Conservation (phyloP, 1,140 invertebrate species). For the Nomia melanderi region DNA sequence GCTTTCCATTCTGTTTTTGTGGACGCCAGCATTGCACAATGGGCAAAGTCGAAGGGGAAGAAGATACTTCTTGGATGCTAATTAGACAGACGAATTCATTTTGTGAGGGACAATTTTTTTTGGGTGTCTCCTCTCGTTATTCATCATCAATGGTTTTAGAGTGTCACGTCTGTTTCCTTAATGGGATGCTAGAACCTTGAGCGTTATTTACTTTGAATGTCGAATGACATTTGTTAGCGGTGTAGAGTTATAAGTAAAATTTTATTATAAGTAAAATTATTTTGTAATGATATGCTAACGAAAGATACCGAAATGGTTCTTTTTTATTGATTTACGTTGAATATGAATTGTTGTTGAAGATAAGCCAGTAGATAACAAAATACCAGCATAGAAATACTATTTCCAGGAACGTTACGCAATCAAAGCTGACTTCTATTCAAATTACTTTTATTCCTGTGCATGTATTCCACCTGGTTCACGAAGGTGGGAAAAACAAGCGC, state of each 20-base stretch:
- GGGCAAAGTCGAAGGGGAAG: not conserved
- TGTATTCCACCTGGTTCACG: not conserved
- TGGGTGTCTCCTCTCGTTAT: not conserved
- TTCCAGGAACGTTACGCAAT: slow-evolving; percentile 5
- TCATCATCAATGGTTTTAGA: not conserved
- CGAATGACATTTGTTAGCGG: too few relatives aligned
- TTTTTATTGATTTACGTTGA: not conserved
- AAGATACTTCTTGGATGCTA: not conserved
- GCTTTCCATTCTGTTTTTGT: too few relatives aligned
- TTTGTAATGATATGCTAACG: not conserved
- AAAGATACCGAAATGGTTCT: not conserved
- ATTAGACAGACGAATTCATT: slow-evolving; percentile 9
- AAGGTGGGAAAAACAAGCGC: not conserved
- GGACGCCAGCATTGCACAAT: too few relatives aligned
- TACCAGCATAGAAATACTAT: not conserved
- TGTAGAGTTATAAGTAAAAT: too few relatives aligned
- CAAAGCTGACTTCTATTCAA: slow-evolving; percentile 7
- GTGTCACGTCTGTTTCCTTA: not conserved
- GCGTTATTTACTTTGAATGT: slow-evolving; percentile 4
- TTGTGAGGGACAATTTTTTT: not conserved
- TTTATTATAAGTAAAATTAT: too few relatives aligned
- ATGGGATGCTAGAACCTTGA: not conserved
- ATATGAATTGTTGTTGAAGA: not conserved
- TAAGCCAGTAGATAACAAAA: not conserved
- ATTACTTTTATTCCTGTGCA: not conserved